Evolutionary conservation across 2,888 invertebrate genomes (phyloP), one percentile per base, ranked within the genome.

Genomic region (Rhodophaea formosa): DNA sequence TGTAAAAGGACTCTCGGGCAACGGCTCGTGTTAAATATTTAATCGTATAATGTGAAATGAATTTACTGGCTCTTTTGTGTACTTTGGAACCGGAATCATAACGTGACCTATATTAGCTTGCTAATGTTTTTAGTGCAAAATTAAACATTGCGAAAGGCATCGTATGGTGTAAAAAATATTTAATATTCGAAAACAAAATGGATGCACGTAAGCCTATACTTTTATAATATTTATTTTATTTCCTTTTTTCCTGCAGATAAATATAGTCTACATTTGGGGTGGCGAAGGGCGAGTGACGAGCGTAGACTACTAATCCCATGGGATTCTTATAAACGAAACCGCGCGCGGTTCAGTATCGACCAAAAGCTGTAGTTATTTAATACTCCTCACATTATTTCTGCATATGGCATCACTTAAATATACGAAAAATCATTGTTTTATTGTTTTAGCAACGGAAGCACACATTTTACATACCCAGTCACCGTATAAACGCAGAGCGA

Each of bases 401-500:
- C 39, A 39, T 39, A 12, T 39, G 12, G 39, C 39, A 39, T 12
- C 39, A 23, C 23, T 23, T 23, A 44, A 46, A 16, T 23, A 45
- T 46, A 23, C 23, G 46, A 17, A 47, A 47, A 47, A 30, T 47
- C 29, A 14, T 47, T 47, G 30, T 47, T 47, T 30, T 47, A 47
- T 29, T 30, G 47, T 14, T n/a, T 30, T 30, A 47, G 47, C 47
- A 51, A 51, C 51, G 51, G 51, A 51, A 51, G 35, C 51, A 72
- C 72, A 69, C 68, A 67, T 68, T 75, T 75, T 75, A 72, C 79
- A 77, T 71, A 70, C 70, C 72, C 68, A 70, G 68, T 74, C 69
- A 65, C 71, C 79, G 79, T 76, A 77, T 74, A 51, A 51, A 35
- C 51, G 16, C 35, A 35, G 65, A 72, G 72, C 74, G 69, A 77